Evolutionary conservation across 2,113 vertebrate genomes (phyloP).

Genomic region (Pipa parva): DNA sequence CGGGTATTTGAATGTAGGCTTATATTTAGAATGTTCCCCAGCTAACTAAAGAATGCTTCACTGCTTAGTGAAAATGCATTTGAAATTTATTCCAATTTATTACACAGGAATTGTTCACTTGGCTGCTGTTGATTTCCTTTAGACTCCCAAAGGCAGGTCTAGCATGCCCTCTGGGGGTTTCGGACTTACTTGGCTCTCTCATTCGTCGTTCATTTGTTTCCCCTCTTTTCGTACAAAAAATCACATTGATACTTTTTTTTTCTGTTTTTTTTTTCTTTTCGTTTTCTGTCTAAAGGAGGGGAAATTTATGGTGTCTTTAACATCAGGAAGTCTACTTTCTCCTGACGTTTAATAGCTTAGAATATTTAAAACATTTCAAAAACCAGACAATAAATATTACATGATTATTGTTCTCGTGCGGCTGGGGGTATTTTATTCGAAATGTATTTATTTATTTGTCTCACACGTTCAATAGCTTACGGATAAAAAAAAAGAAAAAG

Average conservation of each 20-base stretch:
- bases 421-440: too few relatives aligned
- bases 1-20: slow-evolving; percentile 13
- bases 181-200: slow-evolving; percentile 46
- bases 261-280: slow-evolving; percentile 41
- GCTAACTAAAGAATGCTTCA: slow-evolving; percentile 31
- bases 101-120: slow-evolving; percentile 45
- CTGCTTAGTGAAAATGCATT: slow-evolving; percentile 41
- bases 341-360: slow-evolving; percentile 69
- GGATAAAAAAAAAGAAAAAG: not conserved
- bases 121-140: slow-evolving; percentile 48
- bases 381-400: slow-evolving; percentile 75
- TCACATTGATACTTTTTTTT: slow-evolving; percentile 52
- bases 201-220: slow-evolving; percentile 26
- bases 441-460: slow-evolving; percentile 52
- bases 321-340: slow-evolving; percentile 70
- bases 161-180: slow-evolving; percentile 60
- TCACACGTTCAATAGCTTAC: not conserved
- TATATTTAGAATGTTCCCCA: not conserved
- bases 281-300: slow-evolving; percentile 50
- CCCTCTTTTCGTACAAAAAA: slow-evolving; percentile 50
- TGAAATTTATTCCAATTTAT: slow-evolving; percentile 49
- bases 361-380: slow-evolving; percentile 72
- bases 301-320: slow-evolving; percentile 67
- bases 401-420: slow-evolving; percentile 77
- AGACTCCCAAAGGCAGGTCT: slow-evolving; percentile 50